These are phyloP conservation scores for Paramormyrops hopkinsi DNA, from an alignment of 2,797 vertebrate genomes.

Conservation along the genomic window DNA sequence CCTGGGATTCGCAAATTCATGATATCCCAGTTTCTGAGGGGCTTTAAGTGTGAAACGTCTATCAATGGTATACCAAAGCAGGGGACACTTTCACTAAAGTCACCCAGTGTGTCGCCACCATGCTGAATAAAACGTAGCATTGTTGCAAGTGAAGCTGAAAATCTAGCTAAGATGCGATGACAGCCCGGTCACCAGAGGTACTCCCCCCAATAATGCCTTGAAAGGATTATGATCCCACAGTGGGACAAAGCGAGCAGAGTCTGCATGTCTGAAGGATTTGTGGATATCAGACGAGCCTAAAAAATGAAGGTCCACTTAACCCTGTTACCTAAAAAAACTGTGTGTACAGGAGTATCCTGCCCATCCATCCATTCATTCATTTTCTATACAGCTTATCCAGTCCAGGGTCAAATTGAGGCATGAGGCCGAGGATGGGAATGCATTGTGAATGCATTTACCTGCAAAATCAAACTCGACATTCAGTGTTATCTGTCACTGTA, in stretches of 20 bases:
- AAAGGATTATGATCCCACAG: background rate
- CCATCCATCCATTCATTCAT: background rate
- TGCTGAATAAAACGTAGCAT: background rate
- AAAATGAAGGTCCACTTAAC: background rate
- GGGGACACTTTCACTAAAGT: background rate
- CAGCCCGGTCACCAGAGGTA: background rate
- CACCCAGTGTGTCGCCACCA: background rate
- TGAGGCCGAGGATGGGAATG: background rate
- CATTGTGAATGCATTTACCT: background rate
- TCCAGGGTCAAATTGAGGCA: background rate
- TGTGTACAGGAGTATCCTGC: background rate
- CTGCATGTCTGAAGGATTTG: background rate
- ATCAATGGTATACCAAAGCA: background rate
- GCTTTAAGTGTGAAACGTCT: background rate
- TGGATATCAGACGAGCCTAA: background rate
- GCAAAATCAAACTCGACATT: background rate
- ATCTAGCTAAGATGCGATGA: background rate
- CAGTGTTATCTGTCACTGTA: background rate
- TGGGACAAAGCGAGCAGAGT: background rate
- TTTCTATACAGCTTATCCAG: background rate
- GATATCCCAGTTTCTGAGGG: background rate
- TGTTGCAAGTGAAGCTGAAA: background rate
- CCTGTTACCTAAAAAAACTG: background rate
- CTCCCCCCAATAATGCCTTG: background rate
- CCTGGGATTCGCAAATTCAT: background rate